Evolutionary conservation across 2,888 invertebrate species (phyloP), one percentile per base, ranked within the genome.

Genomic region (Clanis bilineata): DNA sequence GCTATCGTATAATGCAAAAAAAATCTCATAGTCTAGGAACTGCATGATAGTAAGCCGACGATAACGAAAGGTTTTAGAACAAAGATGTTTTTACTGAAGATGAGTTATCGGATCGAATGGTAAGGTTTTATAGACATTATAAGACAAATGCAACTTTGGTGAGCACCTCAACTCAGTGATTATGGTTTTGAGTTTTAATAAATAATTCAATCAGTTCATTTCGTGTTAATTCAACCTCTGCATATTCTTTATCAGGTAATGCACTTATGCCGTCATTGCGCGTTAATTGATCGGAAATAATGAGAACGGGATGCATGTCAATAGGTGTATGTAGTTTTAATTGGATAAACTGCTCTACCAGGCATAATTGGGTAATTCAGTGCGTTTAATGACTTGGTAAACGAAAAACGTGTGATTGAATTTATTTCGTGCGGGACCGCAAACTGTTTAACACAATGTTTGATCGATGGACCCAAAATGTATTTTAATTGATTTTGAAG

Each of bases 291-390:
- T 54, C 28, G 38, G 51, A 58, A 45, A 38, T 45, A 45, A 32
- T 38, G 36, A 10, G 47, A 38, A 36, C 15, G 47, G 47, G 36
- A 39, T 28, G 38, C 28, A 28, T 28, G 56, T 57, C 43, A 57
- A 57, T 57, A 39, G 47, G 47, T 47, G 45, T 47, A 51, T 51
- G 51, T 51, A 58, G 18, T 36, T 69, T 71, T 71, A 72, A 79
- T 77, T 74, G 68, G 70, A 64, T 69, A 62, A 68, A 64, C 57
- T 63, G 58, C 55, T 60, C 63, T 62, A 60, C 64, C 66, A 64
- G 62, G 66, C 61, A 70, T 77, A 79, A 79, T 79, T 78, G 74
- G 69, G 70, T 71, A 62, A 75, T 69, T 65, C 66, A 64, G 59
- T 61, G 59, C 62, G 64, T 60, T 70, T 69, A 76, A 75, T 75